These are phyloP conservation scores for Ceratothoa steindachneri DNA, from an alignment of 2,888 invertebrate species.

Conservation along the genomic window DNA sequence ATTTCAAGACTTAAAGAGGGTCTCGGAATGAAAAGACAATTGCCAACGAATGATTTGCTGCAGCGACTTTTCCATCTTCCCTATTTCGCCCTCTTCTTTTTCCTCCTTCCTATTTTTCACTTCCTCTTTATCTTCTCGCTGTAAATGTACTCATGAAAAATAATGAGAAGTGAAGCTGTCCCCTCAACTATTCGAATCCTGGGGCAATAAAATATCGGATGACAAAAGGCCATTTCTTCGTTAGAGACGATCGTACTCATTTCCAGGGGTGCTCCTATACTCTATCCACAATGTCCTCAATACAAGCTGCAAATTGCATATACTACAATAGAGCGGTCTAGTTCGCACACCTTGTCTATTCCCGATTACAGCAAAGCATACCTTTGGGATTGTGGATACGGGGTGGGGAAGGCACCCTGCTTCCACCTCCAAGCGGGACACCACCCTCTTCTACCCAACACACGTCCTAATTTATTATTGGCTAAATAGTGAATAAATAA, in stretches of 20 bases:
- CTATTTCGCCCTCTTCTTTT: background rate
- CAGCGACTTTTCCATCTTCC: background rate
- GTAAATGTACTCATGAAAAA: background rate
- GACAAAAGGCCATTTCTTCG: too few relatives aligned
- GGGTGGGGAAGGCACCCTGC: too few relatives aligned
- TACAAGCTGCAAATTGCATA: too few relatives aligned
- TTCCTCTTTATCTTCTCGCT: background rate
- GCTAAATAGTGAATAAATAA: conserved; percentile 12
- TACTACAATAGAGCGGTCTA: too few relatives aligned
- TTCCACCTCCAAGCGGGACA: too few relatives aligned
- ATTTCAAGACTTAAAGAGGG: background rate
- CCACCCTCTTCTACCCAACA: too few relatives aligned
- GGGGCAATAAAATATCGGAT: background rate
- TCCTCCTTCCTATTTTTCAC: background rate
- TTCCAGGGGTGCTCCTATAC: too few relatives aligned
- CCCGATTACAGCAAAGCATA: too few relatives aligned
- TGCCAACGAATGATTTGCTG: conserved; percentile 8
- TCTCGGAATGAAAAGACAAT: background rate
- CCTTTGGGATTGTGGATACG: too few relatives aligned
- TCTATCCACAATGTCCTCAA: too few relatives aligned
- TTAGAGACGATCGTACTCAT: too few relatives aligned
- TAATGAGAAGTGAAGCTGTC: background rate
- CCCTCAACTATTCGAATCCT: background rate
- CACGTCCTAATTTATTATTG: background rate
- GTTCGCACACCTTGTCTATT: too few relatives aligned